A percentile compares a stretch with the other conserved stretches of the same genome.
Conservation (phyloP, 2,888 invertebrate genomes). For the Sarcophaga variegata region DNA sequence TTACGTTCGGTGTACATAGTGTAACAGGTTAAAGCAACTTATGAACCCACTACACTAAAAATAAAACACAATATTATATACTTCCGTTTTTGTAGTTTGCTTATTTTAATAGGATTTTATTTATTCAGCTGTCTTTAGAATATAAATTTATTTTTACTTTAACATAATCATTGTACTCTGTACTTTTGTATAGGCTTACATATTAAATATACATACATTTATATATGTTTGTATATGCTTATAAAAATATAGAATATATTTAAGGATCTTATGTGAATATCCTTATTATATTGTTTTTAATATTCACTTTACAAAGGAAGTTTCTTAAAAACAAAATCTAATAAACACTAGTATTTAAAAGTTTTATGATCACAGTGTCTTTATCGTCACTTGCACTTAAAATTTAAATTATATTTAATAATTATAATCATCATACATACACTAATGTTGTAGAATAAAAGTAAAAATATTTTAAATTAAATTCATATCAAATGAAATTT, state of each 20-base stretch:
- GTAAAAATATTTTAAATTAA: too few relatives aligned
- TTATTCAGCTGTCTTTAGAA: slow-evolving; percentile 8
- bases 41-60: too few relatives aligned
- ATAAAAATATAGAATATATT: not conserved
- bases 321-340: too few relatives aligned
- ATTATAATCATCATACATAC: not conserved
- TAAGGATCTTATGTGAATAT: not conserved
- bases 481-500: too few relatives aligned
- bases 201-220: slow-evolving; percentile 27
- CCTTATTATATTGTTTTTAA: too few relatives aligned
- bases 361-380: slow-evolving; percentile 78
- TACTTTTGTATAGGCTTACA: slow-evolving; percentile 35
- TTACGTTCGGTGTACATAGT: too few relatives aligned
- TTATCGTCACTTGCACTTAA: slow-evolving; percentile 72
- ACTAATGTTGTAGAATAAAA: too few relatives aligned
- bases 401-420: slow-evolving; percentile 9
- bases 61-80: not conserved
- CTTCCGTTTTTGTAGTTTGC: not conserved
- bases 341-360: slow-evolving; percentile 36
- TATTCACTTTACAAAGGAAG: too few relatives aligned
- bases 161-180: slow-evolving; percentile 51
- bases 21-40: too few relatives aligned
- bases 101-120: slow-evolving; percentile 42
- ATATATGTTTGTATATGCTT: too few relatives aligned
- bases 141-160: slow-evolving; percentile 31